These are phyloP conservation scores for Heliornis fulica DNA, from an alignment of 2,113 vertebrate species.

Conservation along the genomic window DNA sequence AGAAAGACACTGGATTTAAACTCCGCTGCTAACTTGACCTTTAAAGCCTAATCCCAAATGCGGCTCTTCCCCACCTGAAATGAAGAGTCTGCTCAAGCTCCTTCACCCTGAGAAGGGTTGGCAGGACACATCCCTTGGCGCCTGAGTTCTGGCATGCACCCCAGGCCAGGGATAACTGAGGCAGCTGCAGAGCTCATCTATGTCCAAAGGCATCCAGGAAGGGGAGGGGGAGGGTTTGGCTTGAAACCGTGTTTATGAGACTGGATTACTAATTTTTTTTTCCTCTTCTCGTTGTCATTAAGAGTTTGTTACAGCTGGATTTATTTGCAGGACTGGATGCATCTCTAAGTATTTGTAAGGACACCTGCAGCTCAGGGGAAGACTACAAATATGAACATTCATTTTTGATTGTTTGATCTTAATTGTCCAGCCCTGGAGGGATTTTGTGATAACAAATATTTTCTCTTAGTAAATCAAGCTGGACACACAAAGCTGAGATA, in stretches of 20 bases:
- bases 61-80: not conserved
- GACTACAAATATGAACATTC: not conserved
- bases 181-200: not conserved
- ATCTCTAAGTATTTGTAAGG: not conserved
- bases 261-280: not conserved
- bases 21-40: not conserved
- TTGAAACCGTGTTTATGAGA: not conserved
- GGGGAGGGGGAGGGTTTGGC: not conserved
- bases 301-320: not conserved
- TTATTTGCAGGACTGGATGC: not conserved
- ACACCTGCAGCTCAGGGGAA: not conserved
- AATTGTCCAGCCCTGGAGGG: not conserved
- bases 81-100: not conserved
- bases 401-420: not conserved
- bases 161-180: not conserved
- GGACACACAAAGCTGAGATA: not conserved
- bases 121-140: not conserved
- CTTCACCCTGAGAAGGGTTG: not conserved
- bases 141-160: not conserved
- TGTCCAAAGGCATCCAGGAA: not conserved
- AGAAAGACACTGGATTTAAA: conserved; percentile 24
- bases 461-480: not conserved
- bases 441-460: not conserved
- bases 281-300: not conserved
- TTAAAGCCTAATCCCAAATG: not conserved